phyloP scores from a whole-genome alignment of 2,888 invertebrate genomes.

The Hypolimnas misippus region DNA sequence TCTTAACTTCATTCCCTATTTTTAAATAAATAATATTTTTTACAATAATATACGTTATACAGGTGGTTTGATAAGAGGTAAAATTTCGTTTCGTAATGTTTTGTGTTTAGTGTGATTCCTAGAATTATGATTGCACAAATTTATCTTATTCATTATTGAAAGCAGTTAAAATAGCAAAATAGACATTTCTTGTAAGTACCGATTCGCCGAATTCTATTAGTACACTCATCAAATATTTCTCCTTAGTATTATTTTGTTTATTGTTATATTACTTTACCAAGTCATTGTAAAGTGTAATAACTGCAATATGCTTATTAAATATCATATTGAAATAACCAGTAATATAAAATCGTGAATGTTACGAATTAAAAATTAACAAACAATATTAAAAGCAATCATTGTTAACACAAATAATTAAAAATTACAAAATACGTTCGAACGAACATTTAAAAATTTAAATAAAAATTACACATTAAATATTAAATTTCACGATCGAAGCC shows the following conservation, averaged over 20 bases:
- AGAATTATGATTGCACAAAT: slow-evolving; percentile 1
- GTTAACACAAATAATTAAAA: not conserved
- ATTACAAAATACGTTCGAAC: not conserved
- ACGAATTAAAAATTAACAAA: not conserved
- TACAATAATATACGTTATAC: not conserved
- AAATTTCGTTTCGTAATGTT: too few relatives aligned
- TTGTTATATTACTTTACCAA: too few relatives aligned
- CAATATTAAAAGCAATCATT: not conserved
- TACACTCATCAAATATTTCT: not conserved
- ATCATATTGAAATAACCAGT: not conserved
- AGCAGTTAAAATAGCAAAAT: not conserved
- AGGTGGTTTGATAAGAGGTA: not conserved
- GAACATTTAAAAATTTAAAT: slow-evolving; percentile 5
- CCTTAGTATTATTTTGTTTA: too few relatives aligned
- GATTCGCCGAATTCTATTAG: not conserved
- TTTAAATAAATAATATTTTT: too few relatives aligned
- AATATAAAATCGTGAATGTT: not conserved
- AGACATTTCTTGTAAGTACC: too few relatives aligned
- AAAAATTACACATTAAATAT: slow-evolving; percentile 10
- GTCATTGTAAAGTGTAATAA: too few relatives aligned
- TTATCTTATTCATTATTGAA: not conserved
- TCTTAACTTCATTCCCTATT: too few relatives aligned
- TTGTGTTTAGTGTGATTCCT: not conserved
- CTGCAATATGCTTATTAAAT: too few relatives aligned
- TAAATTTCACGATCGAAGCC: slow-evolving; percentile 3